These are phyloP conservation scores for Tautogolabrus adspersus DNA, from an alignment of 2,113 vertebrate genomes.

Conservation along the genomic window DNA sequence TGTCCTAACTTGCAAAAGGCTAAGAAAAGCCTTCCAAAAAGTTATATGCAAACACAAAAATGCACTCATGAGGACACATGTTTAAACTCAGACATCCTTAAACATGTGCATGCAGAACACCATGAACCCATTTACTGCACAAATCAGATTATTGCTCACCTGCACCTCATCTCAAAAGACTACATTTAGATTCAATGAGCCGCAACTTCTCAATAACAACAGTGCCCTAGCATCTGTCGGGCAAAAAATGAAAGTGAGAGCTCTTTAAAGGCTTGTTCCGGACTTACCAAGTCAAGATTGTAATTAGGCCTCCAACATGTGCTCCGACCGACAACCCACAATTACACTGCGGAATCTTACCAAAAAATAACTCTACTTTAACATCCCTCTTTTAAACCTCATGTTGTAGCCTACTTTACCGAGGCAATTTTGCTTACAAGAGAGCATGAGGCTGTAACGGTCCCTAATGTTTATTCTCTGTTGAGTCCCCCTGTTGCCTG, in stretches of 20 bases:
- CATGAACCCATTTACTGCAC: slow-evolving; percentile 18
- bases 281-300: slow-evolving; percentile 77
- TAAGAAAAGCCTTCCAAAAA: not conserved
- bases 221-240: slow-evolving; percentile 50
- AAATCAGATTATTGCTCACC: slow-evolving; percentile 44
- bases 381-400: slow-evolving; percentile 31
- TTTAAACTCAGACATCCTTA: slow-evolving; percentile 5
- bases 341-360: slow-evolving; percentile 72
- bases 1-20: too few relatives aligned
- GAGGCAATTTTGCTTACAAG: slow-evolving; percentile 28
- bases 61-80: slow-evolving; percentile 18
- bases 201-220: slow-evolving; percentile 56
- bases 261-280: slow-evolving; percentile 67
- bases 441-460: slow-evolving; percentile 23
- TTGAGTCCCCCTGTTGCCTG: slow-evolving; percentile 7
- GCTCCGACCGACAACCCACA: slow-evolving; percentile 75
- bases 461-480: slow-evolving; percentile 29
- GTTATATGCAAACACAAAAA: slow-evolving; percentile 31
- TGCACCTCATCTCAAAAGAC: slow-evolving; percentile 49
- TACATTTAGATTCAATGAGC: slow-evolving; percentile 63
- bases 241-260: slow-evolving; percentile 62
- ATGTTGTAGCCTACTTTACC: slow-evolving; percentile 15
- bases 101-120: slow-evolving; percentile 15
- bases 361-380: slow-evolving; percentile 70
- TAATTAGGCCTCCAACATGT: slow-evolving; percentile 81